Evolutionary conservation across 2,113 vertebrate genomes (phyloP).

Genomic region (Aplodontia rufa): DNA sequence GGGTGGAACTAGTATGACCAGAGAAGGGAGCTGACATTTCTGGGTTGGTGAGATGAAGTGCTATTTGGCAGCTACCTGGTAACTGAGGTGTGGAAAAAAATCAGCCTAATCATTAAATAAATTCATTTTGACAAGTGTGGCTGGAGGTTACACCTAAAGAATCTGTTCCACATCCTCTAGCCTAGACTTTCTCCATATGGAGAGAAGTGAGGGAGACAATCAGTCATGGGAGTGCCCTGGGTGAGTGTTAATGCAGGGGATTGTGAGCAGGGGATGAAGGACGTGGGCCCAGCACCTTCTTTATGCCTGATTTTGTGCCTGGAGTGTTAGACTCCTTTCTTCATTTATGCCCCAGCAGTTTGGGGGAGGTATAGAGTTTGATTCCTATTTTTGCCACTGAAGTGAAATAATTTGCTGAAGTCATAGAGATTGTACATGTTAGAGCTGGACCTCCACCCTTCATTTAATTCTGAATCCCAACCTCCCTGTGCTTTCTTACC

Average conservation of each 20-base stretch:
- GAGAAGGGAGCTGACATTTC: not conserved
- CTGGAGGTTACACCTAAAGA: not conserved
- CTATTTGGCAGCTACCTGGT: not conserved
- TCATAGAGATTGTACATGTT: not conserved
- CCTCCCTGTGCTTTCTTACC: not conserved
- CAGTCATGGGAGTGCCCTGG: not conserved
- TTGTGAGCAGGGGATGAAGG: not conserved
- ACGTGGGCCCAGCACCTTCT: not conserved
- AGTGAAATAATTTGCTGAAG: not conserved
- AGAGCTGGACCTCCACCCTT: not conserved
- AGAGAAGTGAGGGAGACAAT: not conserved
- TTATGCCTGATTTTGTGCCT: not conserved
- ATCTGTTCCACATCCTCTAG: not conserved
- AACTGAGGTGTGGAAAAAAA: not conserved
- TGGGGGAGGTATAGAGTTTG: not conserved
- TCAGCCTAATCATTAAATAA: not conserved
- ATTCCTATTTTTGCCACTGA: not conserved
- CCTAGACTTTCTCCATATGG: not conserved
- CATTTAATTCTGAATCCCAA: not conserved
- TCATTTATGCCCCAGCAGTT: not conserved
- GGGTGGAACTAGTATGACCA: not conserved
- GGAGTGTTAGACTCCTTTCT: not conserved
- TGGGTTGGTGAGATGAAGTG: not conserved
- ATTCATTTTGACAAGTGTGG: slow-evolving; percentile 32
- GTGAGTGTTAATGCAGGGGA: not conserved